These are phyloP conservation scores for Pangasius macronema DNA, from an alignment of 2,797 vertebrate genomes.

Conservation along the genomic window DNA sequence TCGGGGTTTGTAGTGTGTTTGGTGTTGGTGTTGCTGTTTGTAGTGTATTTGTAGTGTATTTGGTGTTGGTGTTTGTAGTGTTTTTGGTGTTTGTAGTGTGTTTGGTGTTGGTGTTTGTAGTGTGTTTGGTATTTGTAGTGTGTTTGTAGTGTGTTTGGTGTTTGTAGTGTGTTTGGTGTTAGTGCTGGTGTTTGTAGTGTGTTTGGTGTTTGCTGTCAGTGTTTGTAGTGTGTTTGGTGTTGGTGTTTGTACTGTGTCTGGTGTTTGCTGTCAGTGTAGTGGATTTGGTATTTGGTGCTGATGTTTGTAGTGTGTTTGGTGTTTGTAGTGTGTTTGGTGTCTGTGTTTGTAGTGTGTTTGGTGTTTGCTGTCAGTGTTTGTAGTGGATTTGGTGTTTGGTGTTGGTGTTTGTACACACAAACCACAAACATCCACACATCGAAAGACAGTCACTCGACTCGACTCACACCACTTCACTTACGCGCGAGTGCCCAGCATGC, in stretches of 20 bases:
- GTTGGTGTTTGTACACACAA: not conserved
- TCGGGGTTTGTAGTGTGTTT: not conserved
- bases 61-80: not conserved
- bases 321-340: not conserved
- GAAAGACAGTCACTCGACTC: too few relatives aligned
- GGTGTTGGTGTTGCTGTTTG: not conserved
- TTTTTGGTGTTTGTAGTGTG: not conserved
- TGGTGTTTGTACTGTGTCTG: not conserved
- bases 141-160: not conserved
- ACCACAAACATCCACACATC: too few relatives aligned
- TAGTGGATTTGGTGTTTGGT: not conserved
- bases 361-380: not conserved
- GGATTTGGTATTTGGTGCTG: not conserved
- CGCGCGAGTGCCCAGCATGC: too few relatives aligned
- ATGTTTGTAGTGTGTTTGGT: constrained; percentile 47
- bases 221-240: not conserved
- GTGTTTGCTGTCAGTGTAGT: not conserved
- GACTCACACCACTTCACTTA: too few relatives aligned
- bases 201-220: not conserved
- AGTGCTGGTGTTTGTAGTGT: not conserved
- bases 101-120: not conserved
- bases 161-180: not conserved
- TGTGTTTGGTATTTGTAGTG: not conserved
- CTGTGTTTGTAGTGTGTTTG: not conserved
- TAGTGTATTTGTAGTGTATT: not conserved